phyloP scores from a whole-genome alignment of 1,140 invertebrate species.

The Eurosta solidaginis region DNA sequence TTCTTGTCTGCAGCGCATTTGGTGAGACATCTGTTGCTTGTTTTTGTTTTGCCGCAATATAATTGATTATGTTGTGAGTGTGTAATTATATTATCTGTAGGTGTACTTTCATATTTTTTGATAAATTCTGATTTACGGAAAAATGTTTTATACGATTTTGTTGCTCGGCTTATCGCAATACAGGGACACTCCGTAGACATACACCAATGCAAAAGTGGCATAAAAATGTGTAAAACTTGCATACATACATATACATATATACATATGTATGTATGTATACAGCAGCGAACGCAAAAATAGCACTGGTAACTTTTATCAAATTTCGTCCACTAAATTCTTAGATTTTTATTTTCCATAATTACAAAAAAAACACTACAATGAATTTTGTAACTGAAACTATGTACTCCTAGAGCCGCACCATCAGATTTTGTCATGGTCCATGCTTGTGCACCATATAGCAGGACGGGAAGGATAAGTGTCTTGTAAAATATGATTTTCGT shows the following conservation, averaged over 20 bases:
- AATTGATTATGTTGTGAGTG: constrained; percentile 58
- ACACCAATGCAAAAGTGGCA: neutral
- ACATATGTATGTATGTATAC: neutral
- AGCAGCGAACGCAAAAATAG: too few species aligned
- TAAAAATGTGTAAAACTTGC: neutral
- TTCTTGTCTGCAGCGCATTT: neutral
- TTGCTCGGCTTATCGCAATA: neutral
- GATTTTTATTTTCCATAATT: too few species aligned
- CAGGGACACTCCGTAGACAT: neutral
- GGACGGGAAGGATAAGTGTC: too few species aligned
- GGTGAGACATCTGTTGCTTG: constrained; percentile 16
- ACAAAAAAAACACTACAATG: too few species aligned
- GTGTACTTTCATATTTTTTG: constrained; percentile 5
- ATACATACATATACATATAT: neutral
- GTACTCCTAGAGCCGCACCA: too few species aligned
- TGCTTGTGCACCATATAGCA: too few species aligned
- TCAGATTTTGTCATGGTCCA: too few species aligned
- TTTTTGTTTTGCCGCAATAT: constrained; percentile 42
- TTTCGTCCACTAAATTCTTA: too few species aligned
- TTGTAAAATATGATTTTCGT: too few species aligned
- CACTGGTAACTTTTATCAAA: too few species aligned
- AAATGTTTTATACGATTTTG: neutral
- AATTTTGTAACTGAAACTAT: too few species aligned
- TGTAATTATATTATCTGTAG: constrained; percentile 58
- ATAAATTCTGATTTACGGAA: constrained; percentile 26